Evolutionary conservation across 2,113 vertebrate species (phyloP).

Genomic region (Myiozetetes cayanensis): DNA sequence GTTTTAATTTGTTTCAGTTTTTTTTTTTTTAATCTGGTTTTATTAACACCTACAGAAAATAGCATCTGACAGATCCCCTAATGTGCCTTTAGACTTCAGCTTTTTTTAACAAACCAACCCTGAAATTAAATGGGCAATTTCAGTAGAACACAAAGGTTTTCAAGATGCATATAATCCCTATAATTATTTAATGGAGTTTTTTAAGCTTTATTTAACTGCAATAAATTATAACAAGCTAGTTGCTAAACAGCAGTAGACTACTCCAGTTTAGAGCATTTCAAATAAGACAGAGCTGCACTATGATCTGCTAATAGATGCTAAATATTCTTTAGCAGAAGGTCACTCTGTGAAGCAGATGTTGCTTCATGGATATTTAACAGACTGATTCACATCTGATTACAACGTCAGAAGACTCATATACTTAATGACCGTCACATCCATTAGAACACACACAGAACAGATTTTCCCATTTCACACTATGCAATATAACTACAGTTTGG

Average conservation of each 20-base stretch:
- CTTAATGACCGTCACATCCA: conserved; percentile 96
- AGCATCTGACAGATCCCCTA: conserved; percentile 76
- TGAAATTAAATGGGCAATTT: conserved; percentile 82
- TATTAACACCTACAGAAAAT: conserved; percentile 82
- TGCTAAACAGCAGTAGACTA: conserved; percentile 74
- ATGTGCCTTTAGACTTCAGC: conserved; percentile 70
- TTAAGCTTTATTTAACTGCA: conserved; percentile 81
- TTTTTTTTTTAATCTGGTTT: conserved; percentile 74
- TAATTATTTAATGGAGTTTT: conserved; percentile 82
- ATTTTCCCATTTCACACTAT: conserved; percentile 88
- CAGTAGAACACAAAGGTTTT: conserved; percentile 73
- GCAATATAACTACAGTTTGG: conserved; percentile 53
- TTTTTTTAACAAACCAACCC: conserved; percentile 77
- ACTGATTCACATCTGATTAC: conserved; percentile 97
- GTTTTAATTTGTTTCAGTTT: conserved; percentile 78
- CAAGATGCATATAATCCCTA: conserved; percentile 74
- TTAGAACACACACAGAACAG: conserved; percentile 90
- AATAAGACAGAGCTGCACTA: conserved; percentile 75
- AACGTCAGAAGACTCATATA: conserved; percentile 91
- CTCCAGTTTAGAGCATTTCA: conserved; percentile 74
- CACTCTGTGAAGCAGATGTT: conserved; percentile 96
- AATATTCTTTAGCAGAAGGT: conserved; percentile 93
- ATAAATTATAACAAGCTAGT: conserved; percentile 78
- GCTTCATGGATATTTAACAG: conserved; percentile 94
- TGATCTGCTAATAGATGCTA: conserved; percentile 83